Conservation (phyloP, 1,140 invertebrate species). For the Drosophila kepulauana region DNA sequence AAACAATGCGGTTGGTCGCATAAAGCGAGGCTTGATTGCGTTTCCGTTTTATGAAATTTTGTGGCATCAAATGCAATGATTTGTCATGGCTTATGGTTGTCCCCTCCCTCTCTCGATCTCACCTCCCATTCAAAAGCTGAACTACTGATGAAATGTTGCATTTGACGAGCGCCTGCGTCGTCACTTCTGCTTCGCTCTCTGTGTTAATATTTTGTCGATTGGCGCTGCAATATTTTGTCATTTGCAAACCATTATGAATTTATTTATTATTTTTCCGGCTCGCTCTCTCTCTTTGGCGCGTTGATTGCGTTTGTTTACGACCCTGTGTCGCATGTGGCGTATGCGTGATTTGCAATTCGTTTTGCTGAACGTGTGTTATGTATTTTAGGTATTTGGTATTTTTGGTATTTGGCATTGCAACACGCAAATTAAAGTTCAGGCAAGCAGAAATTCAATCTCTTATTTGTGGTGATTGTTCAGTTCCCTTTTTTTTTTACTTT, state of each 20-base stretch:
- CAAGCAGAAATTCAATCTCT: conserved; percentile 83
- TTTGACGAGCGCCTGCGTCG: conserved; percentile 30
- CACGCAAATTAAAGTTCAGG: conserved; percentile 80
- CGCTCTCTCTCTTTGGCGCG: conserved; percentile 40
- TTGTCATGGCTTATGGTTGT: conserved; percentile 66
- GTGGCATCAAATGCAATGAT: conserved; percentile 77
- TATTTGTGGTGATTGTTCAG: conserved; percentile 63
- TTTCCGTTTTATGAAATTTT: conserved; percentile 83
- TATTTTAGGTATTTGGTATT: conserved; percentile 30
- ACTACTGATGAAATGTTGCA: conserved; percentile 41
- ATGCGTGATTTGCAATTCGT: conserved; percentile 74
- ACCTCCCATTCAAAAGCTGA: background rate
- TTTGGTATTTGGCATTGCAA: conserved; percentile 64
- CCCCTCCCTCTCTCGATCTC: background rate
- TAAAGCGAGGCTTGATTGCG: conserved; percentile 77
- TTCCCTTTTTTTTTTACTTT: background rate
- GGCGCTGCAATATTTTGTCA: conserved; percentile 80
- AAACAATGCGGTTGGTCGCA: conserved; percentile 56
- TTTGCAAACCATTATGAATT: conserved; percentile 79
- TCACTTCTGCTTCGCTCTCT: conserved; percentile 22
- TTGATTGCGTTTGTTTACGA: conserved; percentile 73
- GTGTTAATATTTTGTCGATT: conserved; percentile 80
- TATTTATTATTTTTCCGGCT: conserved; percentile 74
- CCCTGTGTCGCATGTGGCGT: conserved; percentile 49
- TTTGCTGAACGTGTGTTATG: conserved; percentile 67